Evolutionary conservation across 2,113 vertebrate genomes (phyloP).

Genomic region (Rhipidura dahli): DNA sequence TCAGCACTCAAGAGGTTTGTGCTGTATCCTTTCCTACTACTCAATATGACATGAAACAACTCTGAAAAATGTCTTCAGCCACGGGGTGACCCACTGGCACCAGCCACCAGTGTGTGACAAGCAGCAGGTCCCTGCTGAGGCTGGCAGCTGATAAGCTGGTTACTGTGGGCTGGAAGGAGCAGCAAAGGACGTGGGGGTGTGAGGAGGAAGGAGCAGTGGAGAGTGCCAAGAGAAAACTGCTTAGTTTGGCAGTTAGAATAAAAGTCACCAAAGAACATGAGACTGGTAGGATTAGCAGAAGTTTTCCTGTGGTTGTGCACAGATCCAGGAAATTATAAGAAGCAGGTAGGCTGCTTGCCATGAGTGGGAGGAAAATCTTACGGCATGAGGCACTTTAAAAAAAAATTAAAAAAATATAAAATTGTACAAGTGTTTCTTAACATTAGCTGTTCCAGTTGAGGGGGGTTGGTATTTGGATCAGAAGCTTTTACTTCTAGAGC

Average conservation of each 20-base stretch:
- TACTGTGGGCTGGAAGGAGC: neutral
- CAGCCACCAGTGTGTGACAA: neutral
- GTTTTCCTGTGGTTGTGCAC: slow-evolving; percentile 62
- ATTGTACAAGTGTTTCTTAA: slow-evolving; percentile 36
- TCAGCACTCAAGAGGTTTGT: neutral
- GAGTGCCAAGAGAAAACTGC: slow-evolving; percentile 56
- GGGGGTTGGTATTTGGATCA: slow-evolving; percentile 21
- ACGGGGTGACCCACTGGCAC: neutral
- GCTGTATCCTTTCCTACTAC: neutral
- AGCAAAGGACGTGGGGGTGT: neutral
- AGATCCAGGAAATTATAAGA: slow-evolving; percentile 67
- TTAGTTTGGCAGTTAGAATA: slow-evolving; percentile 65
- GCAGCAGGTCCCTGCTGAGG: neutral
- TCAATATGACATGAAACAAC: neutral
- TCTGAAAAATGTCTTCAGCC: neutral
- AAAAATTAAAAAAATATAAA: neutral
- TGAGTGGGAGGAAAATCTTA: slow-evolving; percentile 67
- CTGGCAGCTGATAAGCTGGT: slow-evolving; percentile 37
- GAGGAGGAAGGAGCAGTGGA: neutral
- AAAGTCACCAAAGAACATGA: slow-evolving; percentile 65
- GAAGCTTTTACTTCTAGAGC: slow-evolving; percentile 12
- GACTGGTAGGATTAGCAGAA: slow-evolving; percentile 65
- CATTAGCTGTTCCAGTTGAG: slow-evolving; percentile 19
- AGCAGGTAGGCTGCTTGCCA: slow-evolving; percentile 63
- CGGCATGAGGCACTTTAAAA: slow-evolving; percentile 29